A percentile compares a stretch with the other conserved stretches of the same genome.
Conservation (phyloP, 2,113 vertebrate species). For the Centropus unirufus region DNA sequence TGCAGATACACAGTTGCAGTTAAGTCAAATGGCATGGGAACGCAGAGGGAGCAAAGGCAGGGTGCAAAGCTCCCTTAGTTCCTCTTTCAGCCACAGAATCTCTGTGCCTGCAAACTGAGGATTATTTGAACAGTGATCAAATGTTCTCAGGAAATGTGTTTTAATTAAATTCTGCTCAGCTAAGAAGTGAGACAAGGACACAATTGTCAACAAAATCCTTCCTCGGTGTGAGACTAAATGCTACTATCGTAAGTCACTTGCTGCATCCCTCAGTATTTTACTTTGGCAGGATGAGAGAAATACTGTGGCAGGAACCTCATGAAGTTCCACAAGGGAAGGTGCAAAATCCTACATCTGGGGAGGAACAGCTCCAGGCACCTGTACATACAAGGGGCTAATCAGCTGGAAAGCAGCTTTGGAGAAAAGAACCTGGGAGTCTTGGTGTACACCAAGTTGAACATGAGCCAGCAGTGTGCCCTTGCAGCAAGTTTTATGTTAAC, state of each 20-base stretch:
- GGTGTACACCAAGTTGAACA: not conserved
- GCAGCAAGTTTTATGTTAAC: not conserved
- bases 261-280: not conserved
- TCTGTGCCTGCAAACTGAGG: not conserved
- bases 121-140: conserved; percentile 22
- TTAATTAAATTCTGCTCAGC: conserved; percentile 56
- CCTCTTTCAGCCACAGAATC: too few species aligned
- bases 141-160: conserved; percentile 42
- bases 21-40: not conserved
- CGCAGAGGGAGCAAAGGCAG: not conserved
- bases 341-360: not conserved
- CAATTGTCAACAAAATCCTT: conserved; percentile 13
- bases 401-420: not conserved
- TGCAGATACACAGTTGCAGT: conserved; percentile 24
- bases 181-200: conserved; percentile 29
- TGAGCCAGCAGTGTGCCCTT: not conserved
- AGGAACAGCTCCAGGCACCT: not conserved
- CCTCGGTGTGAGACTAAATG: not conserved
- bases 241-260: not conserved
- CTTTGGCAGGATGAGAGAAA: not conserved
- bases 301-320: not conserved
- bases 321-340: not conserved
- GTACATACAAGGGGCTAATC: not conserved
- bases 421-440: not conserved
- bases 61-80: conserved; percentile 2